Evolutionary conservation across 2,888 invertebrate genomes (phyloP), one percentile per base, ranked within the genome.

Genomic region (Dolichomitus sp.): DNA sequence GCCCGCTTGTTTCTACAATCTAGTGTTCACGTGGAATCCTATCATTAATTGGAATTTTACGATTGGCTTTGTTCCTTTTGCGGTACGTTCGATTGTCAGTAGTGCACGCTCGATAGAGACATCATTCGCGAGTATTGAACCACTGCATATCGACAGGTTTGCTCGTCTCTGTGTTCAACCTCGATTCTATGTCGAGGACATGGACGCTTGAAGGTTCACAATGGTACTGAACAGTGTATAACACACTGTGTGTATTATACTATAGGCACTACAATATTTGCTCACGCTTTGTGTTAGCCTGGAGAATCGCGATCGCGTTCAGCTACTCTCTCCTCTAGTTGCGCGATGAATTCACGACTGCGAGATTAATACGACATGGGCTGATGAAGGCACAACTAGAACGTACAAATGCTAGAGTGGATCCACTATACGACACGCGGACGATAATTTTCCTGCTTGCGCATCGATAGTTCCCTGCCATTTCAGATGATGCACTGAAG

Each of bases 21-120:
- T 48, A 19, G 63, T n/a, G 30, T 57, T 61, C 72, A 23, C 30
- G 40, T 9, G 45, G 50, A 54, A 72, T 27, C 83, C 77, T 80
- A 80, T 77, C 83, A 84, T 87, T 90, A 90, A 90, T 90, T 89
- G 88, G 84, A 90, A 87, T 87, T 90, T 90, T 85, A 90, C 86
- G 84, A 87, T 73, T 80, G 76, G 88, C 87, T 89, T 87, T 85
- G 87, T 87, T 80, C 83, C 82, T 79, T 80, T 75, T 70, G 70
- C 73, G 81, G 81, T 72, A 75, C 61, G 40, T 65, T 37, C 82
- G 86, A 86, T 89, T 86, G 88, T 88, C 87, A 83, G 86, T 59
- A 57, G 65, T 65, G 57, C 65, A 19, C 72, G 76, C 65, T 69
- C 83, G 87, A 89, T 90, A 87, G 87, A 88, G 81, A 84, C 85